Percentiles rank a stretch among this genome's conserved stretches.
Conservation (phyloP, 2,888 invertebrate species). For the Anoncus sp. region DNA sequence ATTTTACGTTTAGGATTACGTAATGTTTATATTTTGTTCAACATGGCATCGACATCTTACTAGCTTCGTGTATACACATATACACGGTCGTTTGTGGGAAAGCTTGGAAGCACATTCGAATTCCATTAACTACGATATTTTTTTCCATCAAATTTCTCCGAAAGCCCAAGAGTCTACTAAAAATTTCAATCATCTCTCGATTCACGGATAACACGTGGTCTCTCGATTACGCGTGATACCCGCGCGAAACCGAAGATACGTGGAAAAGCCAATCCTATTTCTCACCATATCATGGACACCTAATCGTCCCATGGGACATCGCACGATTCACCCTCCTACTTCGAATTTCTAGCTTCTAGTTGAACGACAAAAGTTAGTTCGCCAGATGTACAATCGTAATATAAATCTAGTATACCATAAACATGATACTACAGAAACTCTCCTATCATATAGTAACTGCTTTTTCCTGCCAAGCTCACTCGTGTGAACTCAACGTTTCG, state of each 20-base stretch:
- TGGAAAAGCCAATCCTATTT: conserved; percentile 52
- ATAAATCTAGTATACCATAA: background rate
- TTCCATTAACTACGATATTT: conserved; percentile 10
- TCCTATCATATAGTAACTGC: background rate
- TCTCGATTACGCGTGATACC: conserved; percentile 35
- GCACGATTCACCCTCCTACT: conserved; percentile 29
- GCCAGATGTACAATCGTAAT: conserved; percentile 49
- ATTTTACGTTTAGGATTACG: too few relatives aligned
- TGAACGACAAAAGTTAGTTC: conserved; percentile 36
- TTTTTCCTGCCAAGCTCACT: background rate
- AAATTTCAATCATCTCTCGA: conserved; percentile 61
- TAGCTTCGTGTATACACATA: background rate
- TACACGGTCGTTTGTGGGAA: conserved; percentile 17
- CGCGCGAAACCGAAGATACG: conserved; percentile 60
- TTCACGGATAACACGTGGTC: conserved; percentile 28
- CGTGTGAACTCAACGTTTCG: conserved; percentile 25
- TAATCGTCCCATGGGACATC: conserved; percentile 60
- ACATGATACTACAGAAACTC: background rate
- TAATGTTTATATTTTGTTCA: background rate
- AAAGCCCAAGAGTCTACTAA: conserved; percentile 58
- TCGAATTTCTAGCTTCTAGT: conserved; percentile 23
- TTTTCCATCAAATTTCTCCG: conserved; percentile 39
- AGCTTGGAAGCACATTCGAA: conserved; percentile 23
- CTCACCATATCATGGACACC: conserved; percentile 57
- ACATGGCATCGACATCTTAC: background rate